Conservation (phyloP, 2,797 vertebrate genomes). For the Masticophis lateralis region DNA sequence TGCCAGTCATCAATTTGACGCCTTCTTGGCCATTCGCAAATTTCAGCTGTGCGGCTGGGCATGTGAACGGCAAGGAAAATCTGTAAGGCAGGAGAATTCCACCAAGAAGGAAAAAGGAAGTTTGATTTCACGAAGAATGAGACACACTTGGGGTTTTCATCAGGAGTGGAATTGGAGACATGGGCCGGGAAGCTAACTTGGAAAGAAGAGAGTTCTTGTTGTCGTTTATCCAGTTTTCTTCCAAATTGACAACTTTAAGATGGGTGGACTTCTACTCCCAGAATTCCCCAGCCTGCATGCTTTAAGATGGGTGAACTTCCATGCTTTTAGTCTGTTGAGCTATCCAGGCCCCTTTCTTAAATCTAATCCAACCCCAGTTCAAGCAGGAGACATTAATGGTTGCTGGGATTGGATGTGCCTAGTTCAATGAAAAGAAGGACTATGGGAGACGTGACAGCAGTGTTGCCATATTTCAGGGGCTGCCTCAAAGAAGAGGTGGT, state of each 20-base stretch:
- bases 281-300: not conserved
- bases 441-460: no score
- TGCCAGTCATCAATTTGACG: conserved; percentile 48
- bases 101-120: not conserved
- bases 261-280: not conserved
- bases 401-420: no score
- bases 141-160: not conserved
- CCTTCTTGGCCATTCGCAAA: conserved; percentile 1
- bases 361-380: no score
- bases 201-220: not conserved
- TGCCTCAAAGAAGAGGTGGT: no score
- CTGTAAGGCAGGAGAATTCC: not conserved
- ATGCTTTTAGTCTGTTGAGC: no score
- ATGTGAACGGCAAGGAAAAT: conserved; percentile 2
- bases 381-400: no score
- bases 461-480: no score
- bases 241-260: not conserved
- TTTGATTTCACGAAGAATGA: not conserved
- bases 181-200: not conserved
- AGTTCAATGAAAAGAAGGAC: no score
- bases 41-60: conserved; percentile 10
- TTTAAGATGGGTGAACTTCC: no score
- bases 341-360: no score
- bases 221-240: not conserved
- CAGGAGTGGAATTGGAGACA: not conserved